phyloP scores from a whole-genome alignment of 2,113 vertebrate species.

The Junco hyemalis region DNA sequence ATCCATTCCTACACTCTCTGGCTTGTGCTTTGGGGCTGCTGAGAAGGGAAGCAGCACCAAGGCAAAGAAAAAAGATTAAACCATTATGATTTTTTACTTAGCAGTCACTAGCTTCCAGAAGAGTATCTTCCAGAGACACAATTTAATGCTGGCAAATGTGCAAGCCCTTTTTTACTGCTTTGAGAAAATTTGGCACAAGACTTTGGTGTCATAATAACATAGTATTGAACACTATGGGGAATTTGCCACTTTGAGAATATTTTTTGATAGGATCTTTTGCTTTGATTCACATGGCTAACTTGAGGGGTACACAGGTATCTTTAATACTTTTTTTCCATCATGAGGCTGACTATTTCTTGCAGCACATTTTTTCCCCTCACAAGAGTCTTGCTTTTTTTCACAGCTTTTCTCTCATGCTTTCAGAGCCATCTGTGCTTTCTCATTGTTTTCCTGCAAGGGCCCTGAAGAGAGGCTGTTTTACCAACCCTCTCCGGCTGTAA shows the following conservation, averaged over 20 bases:
- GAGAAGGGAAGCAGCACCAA: not conserved
- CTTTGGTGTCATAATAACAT: not conserved
- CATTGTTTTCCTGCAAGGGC: conserved; percentile 25
- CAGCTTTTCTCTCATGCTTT: conserved; percentile 45
- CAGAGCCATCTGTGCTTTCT: conserved; percentile 63
- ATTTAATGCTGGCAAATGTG: not conserved
- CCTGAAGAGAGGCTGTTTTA: conserved; percentile 26
- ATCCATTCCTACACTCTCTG: not conserved
- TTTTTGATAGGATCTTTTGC: not conserved
- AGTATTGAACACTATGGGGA: not conserved
- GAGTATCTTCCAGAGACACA: not conserved
- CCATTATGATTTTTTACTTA: not conserved
- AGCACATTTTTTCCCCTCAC: not conserved
- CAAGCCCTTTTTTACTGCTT: not conserved
- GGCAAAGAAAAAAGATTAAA: not conserved
- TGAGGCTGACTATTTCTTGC: not conserved
- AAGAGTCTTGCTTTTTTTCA: conserved; percentile 48
- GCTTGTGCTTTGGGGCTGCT: not conserved
- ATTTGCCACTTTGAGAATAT: not conserved
- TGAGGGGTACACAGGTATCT: not conserved
- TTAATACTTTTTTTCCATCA: conserved; percentile 8
- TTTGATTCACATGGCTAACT: not conserved
- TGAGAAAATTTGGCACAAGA: not conserved
- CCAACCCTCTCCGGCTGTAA: not conserved
- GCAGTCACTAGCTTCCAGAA: not conserved